These are phyloP conservation scores for Asobara japonica DNA, from an alignment of 1,140 invertebrate genomes.

Conservation along the genomic window DNA sequence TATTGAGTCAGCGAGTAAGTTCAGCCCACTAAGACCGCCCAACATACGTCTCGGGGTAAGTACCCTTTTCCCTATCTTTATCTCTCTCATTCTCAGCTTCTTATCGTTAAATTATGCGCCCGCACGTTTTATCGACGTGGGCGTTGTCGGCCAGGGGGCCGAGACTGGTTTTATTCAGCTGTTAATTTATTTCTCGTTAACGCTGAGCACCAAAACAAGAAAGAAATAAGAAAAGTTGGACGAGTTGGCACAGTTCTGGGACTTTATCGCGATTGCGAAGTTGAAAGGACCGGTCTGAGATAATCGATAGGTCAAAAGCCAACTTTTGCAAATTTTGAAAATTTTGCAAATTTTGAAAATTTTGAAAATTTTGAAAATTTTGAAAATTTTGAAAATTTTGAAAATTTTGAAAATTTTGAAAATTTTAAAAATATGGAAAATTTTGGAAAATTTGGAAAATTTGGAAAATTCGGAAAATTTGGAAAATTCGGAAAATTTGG, in stretches of 20 bases:
- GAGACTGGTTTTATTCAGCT: constrained; percentile 24
- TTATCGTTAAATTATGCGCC: constrained; percentile 43
- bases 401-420: no score
- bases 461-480: no score
- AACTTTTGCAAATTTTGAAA: no score
- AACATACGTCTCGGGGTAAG: not conserved
- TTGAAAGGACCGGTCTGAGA: no score
- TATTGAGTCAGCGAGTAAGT: not conserved
- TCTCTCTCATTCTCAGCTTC: constrained; percentile 8
- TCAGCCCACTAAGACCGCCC: not conserved
- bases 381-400: no score
- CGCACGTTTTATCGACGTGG: constrained; percentile 29
- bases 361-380: no score
- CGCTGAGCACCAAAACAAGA: not conserved
- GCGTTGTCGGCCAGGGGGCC: not conserved
- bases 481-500: no score
- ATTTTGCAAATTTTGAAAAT: no score
- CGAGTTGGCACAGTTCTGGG: not conserved
- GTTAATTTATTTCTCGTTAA: constrained; percentile 31
- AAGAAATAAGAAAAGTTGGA: not conserved
- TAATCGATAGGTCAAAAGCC: no score
- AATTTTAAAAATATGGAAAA: no score
- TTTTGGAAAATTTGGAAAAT: no score
- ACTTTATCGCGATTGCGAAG: not conserved
- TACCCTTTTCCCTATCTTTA: not conserved